Evolutionary conservation across 2,113 vertebrate genomes (phyloP).

Genomic region (Pseudopipra pipra): DNA sequence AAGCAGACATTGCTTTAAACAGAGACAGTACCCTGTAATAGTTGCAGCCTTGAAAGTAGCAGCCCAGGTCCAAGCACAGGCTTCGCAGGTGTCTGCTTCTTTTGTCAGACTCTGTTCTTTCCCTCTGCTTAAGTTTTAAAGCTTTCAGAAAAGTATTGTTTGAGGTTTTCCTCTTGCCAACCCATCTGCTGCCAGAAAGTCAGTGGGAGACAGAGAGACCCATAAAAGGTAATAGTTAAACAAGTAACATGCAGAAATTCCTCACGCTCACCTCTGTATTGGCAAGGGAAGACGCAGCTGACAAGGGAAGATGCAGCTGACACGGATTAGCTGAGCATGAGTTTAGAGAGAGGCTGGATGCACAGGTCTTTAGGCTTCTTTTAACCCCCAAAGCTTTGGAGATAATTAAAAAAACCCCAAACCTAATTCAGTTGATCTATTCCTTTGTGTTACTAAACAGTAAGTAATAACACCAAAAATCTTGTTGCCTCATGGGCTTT

Average conservation of each 20-base stretch:
- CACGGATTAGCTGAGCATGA: constrained; percentile 45
- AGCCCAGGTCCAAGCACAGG: neutral
- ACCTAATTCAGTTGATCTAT: neutral
- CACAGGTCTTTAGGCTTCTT: neutral
- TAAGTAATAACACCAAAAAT: neutral
- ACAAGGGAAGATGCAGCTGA: constrained; percentile 64
- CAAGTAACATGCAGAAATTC: constrained; percentile 43
- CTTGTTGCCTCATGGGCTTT: neutral
- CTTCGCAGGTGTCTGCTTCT: neutral
- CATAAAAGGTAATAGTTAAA: constrained; percentile 55
- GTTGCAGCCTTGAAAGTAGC: neutral
- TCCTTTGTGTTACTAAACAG: neutral
- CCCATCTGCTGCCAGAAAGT: neutral
- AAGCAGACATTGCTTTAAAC: neutral
- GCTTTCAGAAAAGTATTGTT: neutral
- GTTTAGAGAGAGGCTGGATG: neutral
- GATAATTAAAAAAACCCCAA: neutral
- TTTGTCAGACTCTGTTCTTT: neutral
- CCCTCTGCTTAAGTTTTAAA: neutral
- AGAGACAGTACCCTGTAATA: neutral
- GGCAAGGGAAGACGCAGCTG: constrained; percentile 61
- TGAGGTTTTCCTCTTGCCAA: neutral
- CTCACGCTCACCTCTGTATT: constrained; percentile 54
- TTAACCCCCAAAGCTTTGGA: constrained; percentile 27
- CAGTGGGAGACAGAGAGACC: constrained; percentile 6